Evolutionary conservation across 2,113 vertebrate species (phyloP), one percentile per base, ranked within the genome.

Genomic region (Pomatorhinus ruficollis): DNA sequence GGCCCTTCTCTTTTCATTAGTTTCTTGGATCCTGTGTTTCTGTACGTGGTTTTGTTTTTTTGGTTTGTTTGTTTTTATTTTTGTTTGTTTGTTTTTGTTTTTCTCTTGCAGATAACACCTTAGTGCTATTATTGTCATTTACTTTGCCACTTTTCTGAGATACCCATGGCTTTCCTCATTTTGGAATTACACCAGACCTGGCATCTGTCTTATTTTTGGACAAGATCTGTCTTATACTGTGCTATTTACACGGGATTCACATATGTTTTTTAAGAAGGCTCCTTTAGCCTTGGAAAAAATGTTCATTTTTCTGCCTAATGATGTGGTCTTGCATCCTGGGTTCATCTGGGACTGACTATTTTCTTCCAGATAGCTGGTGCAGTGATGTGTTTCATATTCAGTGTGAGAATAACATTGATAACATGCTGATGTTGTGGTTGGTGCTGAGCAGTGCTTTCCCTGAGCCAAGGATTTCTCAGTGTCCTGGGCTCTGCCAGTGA

Each of bases 191-290:
- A 93, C 78, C 63, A 95, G 74, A 85, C 72, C 85, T 75, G 40
- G 71, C 56, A 9, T 78, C 84, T 95, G 82, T 93, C 76, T 95
- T 95, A 95, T 89, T 95, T 89, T 95, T 95, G 94, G 93, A 95
- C 90, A 96, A 87, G 80, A 90, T 87, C 47, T 88, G 82, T 80
- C 90, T 90, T 84, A 91, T 42, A 79, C 45, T 71, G 31, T 81
- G 64, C 64, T 89, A 87, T 93, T 90, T 95, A 74, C 28, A 81
- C 52, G 78, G 75, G 45, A 75, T 50, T 71, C 52, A 64, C 87
- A 80, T 83, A 88, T 88, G 50, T 33, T 95, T 96, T 93, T 86
- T 66, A 74, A 59, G 40, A 84, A 87, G n/a, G 5, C 39, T 83
- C 86, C 76, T 88, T 96, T 75, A 93, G 44, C n/a, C 76, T 81